Evolutionary conservation across 2,113 vertebrate genomes (phyloP), one percentile per base, ranked within the genome.

Genomic region (Perccottus glenii): DNA sequence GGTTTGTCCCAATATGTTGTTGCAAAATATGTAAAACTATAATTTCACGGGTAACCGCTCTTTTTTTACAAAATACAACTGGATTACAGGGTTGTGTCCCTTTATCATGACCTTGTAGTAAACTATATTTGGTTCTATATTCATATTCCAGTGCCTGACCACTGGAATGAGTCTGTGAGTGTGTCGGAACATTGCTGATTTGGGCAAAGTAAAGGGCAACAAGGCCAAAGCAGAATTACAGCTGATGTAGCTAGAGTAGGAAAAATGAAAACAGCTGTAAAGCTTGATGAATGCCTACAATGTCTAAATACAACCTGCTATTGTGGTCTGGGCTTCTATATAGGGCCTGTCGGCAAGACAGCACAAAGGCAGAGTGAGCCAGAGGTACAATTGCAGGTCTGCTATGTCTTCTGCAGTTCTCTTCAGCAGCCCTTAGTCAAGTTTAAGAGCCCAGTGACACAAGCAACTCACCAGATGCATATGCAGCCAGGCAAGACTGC

Each of bases 261-360:
- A 65, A 47, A 58, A 72, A 67, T 10, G 60, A 85, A 83, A 84
- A 80, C 65, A 64, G 68, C 49, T 57, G 19, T 19, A 36, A 33
- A 42, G 55, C 60, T 63, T 75, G 70, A 84, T 84, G 85, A 88
- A 88, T 77, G 75, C 77, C 64, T 78, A 46, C 77, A 74, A 58
- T 85, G 84, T 84, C 74, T 73, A 55, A 72, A 60, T 78, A 83
- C 76, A 87, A 86, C 83, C 81, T 87, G 80, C 69, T 83, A 84
- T 88, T 90, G 81, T 85, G 86, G 88, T 85, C 43, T 57, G 47
- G 67, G 45, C 48, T 73, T 67, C 77, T 85, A 79, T 70, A 82
- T 59, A 70, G 51, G 73, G 82, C 53, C 63, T 78, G 56, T 63
- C 77, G 81, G 67, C 67, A 38, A 55, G 59, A 67, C 36, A 1